These are phyloP conservation scores for Stenoptilia bipunctidactyla DNA, from an alignment of 2,888 invertebrate species.

Conservation along the genomic window DNA sequence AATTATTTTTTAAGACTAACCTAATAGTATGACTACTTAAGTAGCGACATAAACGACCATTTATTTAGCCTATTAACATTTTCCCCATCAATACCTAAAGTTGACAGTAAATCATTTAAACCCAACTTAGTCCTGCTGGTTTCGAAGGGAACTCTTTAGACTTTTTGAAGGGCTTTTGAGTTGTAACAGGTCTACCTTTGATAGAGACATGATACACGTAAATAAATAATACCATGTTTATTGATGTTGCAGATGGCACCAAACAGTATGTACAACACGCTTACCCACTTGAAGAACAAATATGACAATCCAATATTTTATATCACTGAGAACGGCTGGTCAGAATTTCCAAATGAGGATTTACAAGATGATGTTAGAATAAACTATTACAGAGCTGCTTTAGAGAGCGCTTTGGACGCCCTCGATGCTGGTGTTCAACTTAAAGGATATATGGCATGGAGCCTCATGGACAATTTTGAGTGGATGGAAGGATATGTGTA, in stretches of 20 bases:
- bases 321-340: slow-evolving; percentile 69
- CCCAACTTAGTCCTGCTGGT: no score
- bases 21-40: no score
- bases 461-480: slow-evolving; percentile 76
- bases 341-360: slow-evolving; percentile 24
- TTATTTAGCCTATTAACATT: no score
- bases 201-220: no score
- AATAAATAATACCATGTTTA: no score
- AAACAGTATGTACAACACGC: slow-evolving; percentile 65
- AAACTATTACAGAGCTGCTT: slow-evolving; percentile 46
- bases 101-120: no score
- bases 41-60: no score
- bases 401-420: slow-evolving; percentile 46
- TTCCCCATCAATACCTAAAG: no score
- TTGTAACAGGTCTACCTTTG: no score
- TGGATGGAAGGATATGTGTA: slow-evolving; percentile 71
- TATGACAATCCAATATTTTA: slow-evolving; percentile 63
- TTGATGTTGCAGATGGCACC: slow-evolving; percentile 64
- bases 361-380: slow-evolving; percentile 43
- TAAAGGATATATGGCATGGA: slow-evolving; percentile 73
- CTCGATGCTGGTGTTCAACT: slow-evolving; percentile 56
- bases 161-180: no score
- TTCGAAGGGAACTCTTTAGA: no score
- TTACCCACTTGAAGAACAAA: slow-evolving; percentile 55
- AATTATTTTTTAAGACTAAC: no score